Evolutionary conservation across 2,888 invertebrate species (phyloP).

Genomic region (Rhamnusium bicolor): DNA sequence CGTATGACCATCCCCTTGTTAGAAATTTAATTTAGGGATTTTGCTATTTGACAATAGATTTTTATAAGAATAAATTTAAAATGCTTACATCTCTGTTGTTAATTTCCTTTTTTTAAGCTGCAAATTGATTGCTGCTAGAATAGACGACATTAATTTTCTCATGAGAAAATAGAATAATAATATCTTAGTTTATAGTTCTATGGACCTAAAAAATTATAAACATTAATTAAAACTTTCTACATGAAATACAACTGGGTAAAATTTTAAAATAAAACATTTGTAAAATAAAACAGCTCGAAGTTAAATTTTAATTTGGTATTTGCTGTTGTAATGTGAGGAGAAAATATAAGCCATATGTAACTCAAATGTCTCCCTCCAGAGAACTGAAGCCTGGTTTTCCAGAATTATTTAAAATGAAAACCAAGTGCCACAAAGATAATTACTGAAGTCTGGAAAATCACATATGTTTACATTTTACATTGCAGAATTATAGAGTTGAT

Average conservation of each 20-base stretch:
- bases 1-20: no score
- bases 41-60: no score
- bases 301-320: slow-evolving; percentile 4
- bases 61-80: no score
- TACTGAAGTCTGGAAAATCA: neutral
- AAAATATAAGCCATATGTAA: neutral
- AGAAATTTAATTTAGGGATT: no score
- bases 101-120: no score
- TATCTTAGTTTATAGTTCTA: no score
- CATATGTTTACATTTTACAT: neutral
- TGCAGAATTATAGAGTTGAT: neutral
- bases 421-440: slow-evolving; percentile 9
- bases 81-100: no score
- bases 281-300: neutral
- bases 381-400: slow-evolving; percentile 9
- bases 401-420: slow-evolving; percentile 13
- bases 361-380: neutral
- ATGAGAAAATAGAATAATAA: no score
- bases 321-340: slow-evolving; percentile 1
- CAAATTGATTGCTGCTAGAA: no score
- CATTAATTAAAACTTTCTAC: neutral
- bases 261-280: neutral
- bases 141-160: no score
- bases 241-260: neutral
- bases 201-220: no score